Percentiles rank a stretch among this genome's conserved stretches.
Evolutionary conservation across 2,113 vertebrate genomes (phyloP).

Genomic region (Agapornis roseicollis): DNA sequence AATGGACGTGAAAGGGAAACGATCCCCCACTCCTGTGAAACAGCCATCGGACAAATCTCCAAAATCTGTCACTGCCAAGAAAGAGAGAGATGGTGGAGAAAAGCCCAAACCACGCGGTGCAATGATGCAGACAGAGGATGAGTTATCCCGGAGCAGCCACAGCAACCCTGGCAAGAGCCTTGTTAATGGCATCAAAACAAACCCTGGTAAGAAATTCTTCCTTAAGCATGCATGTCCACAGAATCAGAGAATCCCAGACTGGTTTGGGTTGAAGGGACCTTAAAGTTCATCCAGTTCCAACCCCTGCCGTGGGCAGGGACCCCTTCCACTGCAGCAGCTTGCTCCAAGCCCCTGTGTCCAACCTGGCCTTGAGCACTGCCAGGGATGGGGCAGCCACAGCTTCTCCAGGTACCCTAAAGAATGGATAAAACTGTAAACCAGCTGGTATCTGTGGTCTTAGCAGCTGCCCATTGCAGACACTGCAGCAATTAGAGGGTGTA

Average conservation of each 20-base stretch:
- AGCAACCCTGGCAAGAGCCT: constrained; percentile 82
- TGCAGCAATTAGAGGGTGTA: neutral
- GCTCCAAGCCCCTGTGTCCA: no score
- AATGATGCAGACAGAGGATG: constrained; percentile 82
- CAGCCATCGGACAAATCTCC: constrained; percentile 78
- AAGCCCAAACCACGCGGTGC: constrained; percentile 77
- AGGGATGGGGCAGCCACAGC: neutral
- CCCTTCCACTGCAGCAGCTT: no score
- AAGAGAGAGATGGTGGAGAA: constrained; percentile 77
- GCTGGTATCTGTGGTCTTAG: neutral
- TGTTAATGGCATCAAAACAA: constrained; percentile 84
- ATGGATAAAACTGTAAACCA: neutral
- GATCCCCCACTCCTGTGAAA: constrained; percentile 86
- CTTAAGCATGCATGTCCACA: neutral
- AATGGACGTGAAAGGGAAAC: constrained; percentile 83
- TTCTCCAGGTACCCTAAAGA: neutral
- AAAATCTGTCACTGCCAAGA: constrained; percentile 77
- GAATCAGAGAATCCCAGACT: neutral
- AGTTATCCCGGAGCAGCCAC: constrained; percentile 79
- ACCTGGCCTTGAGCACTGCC: no score
- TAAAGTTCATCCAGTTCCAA: neutral
- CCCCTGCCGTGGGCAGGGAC: neutral
- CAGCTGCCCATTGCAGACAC: neutral
- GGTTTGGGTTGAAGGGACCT: neutral
- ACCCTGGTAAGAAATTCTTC: constrained; percentile 76